Base-by-base conservation (phyloP, 2,888 invertebrate species). In the Cinara cedri region DNA sequence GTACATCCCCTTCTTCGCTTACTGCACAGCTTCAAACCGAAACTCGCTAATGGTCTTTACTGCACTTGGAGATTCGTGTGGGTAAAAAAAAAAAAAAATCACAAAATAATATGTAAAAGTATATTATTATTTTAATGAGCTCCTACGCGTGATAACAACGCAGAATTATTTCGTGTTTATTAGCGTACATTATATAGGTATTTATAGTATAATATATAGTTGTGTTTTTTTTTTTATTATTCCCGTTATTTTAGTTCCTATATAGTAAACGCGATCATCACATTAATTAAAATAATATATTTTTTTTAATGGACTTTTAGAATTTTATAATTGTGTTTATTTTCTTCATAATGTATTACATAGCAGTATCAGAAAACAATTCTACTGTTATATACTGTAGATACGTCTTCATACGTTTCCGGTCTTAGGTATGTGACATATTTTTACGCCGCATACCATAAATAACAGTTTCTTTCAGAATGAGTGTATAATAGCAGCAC, bases 391-490 rank as follows among this genome's bases (percentile, higher is more conserved):
- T 60, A 60, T 55, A 55, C 44, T 34, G 34, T 34, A 34, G 34
- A 24, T 24, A 71, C 26, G 60, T 72, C 34, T 72, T 72, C 49
- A 72, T 49, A 72, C 26, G 57, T 60, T 46, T 70, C 60, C 60
- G 60, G 68, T 78, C 68, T 34, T 46, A 10, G 60, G 68, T 78
- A 78, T 49, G 76, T 78, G 76, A 70, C 68, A 78, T 78, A 70
- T 78, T 68, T 78, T 66, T 46, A 51, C 55, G 34, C 46, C n/a
- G 19, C 65, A 75, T 76, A 66, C 55, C 66, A 66, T 51, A 49
- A 21, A 54, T 72, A 44, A 49, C 13, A 49, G 60, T 51, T 62
- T 72, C 34, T 62, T 72, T 49, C 19, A 49, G 16, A 72, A 60
- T 6, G 62, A 34, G 62, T n/a, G 34, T 49, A 72, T 19, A 3